These are phyloP conservation scores for Zaprionus taronus DNA, from an alignment of 1,140 invertebrate genomes.

Conservation along the genomic window DNA sequence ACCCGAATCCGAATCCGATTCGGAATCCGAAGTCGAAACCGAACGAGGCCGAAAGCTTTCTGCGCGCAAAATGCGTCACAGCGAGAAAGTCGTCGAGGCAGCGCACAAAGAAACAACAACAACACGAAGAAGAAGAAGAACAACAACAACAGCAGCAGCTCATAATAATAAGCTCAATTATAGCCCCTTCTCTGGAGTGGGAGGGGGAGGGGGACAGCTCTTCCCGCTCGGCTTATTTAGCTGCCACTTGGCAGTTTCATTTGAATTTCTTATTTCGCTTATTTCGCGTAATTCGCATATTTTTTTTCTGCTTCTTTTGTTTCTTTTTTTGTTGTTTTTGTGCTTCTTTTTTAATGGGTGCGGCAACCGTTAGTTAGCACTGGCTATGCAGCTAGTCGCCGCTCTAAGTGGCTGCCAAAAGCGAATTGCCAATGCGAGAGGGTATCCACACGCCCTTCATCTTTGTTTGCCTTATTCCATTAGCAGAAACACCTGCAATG, in stretches of 20 bases:
- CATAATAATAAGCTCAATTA: slow-evolving; percentile 70
- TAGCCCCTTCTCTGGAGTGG: background rate
- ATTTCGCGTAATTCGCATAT: slow-evolving; percentile 2
- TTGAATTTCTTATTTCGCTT: slow-evolving; percentile 22
- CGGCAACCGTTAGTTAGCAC: slow-evolving; percentile 15
- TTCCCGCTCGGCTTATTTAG: slow-evolving; percentile 26
- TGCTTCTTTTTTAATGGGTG: slow-evolving; percentile 8
- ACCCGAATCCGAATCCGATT: background rate
- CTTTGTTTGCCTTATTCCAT: background rate
- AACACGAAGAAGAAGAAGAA: slow-evolving; percentile 2
- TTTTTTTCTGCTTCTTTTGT: background rate
- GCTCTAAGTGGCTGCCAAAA: slow-evolving; percentile 10
- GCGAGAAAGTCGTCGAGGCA: slow-evolving; percentile 17
- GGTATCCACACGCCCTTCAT: background rate
- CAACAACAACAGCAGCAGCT: slow-evolving; percentile 18
- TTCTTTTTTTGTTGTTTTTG: background rate
- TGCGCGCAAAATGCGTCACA: slow-evolving; percentile 59
- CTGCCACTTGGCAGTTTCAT: slow-evolving; percentile 46
- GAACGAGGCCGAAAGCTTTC: background rate
- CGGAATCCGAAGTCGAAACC: background rate
- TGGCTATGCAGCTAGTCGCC: background rate
- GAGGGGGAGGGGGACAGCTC: background rate
- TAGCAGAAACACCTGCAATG: background rate
- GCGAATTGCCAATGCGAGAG: background rate
- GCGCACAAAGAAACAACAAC: background rate